Conservation (phyloP, 2,113 vertebrate genomes). For the Trogon melanurus region DNA sequence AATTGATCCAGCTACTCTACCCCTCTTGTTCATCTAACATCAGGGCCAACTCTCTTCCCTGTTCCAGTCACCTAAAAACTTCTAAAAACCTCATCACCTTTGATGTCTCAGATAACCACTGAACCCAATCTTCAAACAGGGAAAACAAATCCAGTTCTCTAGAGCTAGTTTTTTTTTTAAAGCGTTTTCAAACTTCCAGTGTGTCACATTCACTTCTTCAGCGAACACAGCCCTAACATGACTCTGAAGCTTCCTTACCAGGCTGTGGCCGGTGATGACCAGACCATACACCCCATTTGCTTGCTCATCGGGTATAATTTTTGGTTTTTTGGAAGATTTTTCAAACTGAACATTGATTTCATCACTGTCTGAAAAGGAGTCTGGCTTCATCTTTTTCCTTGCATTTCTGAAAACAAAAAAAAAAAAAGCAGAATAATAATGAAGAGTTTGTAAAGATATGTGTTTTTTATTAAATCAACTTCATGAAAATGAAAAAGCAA, state of each 20-base stretch:
- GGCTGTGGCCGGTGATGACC: conserved; percentile 90
- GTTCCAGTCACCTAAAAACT: background rate
- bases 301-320: conserved; percentile 80
- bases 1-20: background rate
- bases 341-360: conserved; percentile 70
- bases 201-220: background rate
- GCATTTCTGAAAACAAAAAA: conserved; percentile 76
- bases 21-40: background rate
- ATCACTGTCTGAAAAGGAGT: conserved; percentile 65
- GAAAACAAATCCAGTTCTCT: background rate
- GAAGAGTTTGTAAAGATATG: background rate
- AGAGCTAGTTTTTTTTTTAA: background rate
- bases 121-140: background rate
- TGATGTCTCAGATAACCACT: background rate
- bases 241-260: conserved; percentile 79
- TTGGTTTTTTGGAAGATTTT: conserved; percentile 16
- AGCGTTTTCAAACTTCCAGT: background rate
- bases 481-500: background rate
- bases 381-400: conserved; percentile 83
- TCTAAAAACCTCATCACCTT: background rate
- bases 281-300: conserved; percentile 86
- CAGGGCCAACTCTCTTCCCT: background rate
- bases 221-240: background rate
- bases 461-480: background rate
- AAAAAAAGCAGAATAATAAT: background rate